A percentile compares a stretch with the other conserved stretches of the same genome.
phyloP scores from a whole-genome alignment of 1,140 invertebrate genomes.

The Bombus fervidus region DNA sequence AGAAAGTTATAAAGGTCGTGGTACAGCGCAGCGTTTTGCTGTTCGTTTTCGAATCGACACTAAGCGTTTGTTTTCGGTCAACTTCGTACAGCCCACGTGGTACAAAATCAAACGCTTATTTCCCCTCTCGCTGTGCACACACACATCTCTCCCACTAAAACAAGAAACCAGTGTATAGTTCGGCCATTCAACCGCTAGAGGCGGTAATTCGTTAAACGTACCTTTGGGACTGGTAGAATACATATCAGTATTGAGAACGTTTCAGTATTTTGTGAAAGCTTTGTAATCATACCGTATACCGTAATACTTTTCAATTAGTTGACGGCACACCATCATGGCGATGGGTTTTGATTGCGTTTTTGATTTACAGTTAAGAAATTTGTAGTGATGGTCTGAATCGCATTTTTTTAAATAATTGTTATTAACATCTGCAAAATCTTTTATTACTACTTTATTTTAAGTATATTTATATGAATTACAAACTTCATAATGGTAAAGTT shows the following conservation, averaged over 20 bases:
- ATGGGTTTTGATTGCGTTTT: conserved; percentile 30
- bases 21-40: no score
- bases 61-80: no score
- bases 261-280: conserved; percentile 47
- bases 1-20: no score
- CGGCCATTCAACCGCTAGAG: no score
- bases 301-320: conserved; percentile 55
- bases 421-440: neutral
- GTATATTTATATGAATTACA: conserved; percentile 14
- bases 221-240: no score
- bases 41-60: no score
- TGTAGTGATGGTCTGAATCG: conserved; percentile 32
- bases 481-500: conserved; percentile 87
- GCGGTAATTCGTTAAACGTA: no score
- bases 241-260: conserved; percentile 1
- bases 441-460: neutral
- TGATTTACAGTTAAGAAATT: conserved; percentile 52
- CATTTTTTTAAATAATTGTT: conserved; percentile 34
- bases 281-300: neutral
- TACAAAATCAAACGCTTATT: no score
- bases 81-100: no score
- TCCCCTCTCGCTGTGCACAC: no score
- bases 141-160: no score
- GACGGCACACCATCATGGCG: conserved; percentile 60
- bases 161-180: no score